phyloP scores from a whole-genome alignment of 2,888 invertebrate species.

The Eilema griseolum region DNA sequence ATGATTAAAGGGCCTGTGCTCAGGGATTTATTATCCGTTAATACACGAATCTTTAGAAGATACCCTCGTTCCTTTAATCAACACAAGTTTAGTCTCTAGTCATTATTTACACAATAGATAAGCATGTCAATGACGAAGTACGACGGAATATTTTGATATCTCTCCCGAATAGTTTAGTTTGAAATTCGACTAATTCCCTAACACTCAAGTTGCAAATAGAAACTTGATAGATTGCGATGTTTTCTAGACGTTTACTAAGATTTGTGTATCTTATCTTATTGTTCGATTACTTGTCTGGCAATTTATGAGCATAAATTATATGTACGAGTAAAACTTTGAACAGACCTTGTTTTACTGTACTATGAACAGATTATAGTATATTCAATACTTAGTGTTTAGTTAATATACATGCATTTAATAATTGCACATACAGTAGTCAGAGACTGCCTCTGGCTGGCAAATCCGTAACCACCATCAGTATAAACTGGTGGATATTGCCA shows the following conservation, averaged over 20 bases:
- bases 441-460: background rate
- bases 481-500: background rate
- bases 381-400: background rate
- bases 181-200: constrained; percentile 52
- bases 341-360: background rate
- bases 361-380: background rate
- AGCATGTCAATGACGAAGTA: constrained; percentile 50
- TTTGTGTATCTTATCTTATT: constrained; percentile 40
- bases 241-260: constrained; percentile 45
- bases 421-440: background rate
- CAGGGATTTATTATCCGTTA: constrained; percentile 58
- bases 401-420: background rate
- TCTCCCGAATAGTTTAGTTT: constrained; percentile 46
- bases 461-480: background rate
- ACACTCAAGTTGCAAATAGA: constrained; percentile 47
- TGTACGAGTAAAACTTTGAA: background rate
- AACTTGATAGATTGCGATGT: constrained; percentile 53
- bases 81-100: constrained; percentile 50
- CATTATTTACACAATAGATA: constrained; percentile 57
- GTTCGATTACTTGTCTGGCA: constrained; percentile 26
- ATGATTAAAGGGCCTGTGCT: constrained; percentile 51
- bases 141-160: constrained; percentile 49
- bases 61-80: constrained; percentile 29
- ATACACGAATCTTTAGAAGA: constrained; percentile 36
- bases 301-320: constrained; percentile 36